These are phyloP conservation scores for Leucania comma DNA, from an alignment of 2,888 invertebrate species.

Conservation along the genomic window DNA sequence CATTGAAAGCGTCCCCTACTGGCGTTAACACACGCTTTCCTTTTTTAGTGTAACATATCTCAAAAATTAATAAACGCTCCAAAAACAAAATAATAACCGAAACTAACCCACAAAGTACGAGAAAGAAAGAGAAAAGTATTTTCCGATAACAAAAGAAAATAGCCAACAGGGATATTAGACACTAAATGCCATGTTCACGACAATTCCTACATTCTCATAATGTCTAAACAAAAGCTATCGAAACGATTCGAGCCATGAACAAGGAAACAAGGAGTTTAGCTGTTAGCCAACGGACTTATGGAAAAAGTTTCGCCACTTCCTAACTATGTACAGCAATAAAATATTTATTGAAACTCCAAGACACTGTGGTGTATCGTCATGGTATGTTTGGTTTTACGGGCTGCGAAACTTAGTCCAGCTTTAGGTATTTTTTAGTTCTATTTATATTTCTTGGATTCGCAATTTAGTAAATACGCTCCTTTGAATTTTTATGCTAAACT, in stretches of 20 bases:
- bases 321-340: conserved; percentile 58
- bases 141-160: conserved; percentile 74
- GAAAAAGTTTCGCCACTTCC: conserved; percentile 76
- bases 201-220: conserved; percentile 82
- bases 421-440: not conserved
- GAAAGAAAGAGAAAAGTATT: conserved; percentile 70
- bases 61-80: not conserved
- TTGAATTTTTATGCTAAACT: not conserved
- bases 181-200: conserved; percentile 78
- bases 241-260: conserved; percentile 74
- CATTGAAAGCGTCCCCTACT: not conserved
- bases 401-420: conserved; percentile 3
- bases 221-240: conserved; percentile 84
- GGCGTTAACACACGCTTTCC: not conserved
- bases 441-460: not conserved
- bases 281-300: conserved; percentile 76
- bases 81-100: conserved; percentile 41
- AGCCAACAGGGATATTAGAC: conserved; percentile 72
- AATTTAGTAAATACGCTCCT: not conserved
- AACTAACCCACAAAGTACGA: conserved; percentile 53
- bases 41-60: not conserved
- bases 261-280: conserved; percentile 73
- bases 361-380: conserved; percentile 43
- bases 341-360: conserved; percentile 59
- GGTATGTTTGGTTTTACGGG: conserved; percentile 35